Conservation (phyloP, 2,797 vertebrate species). For the Danio aesculapii region DNA sequence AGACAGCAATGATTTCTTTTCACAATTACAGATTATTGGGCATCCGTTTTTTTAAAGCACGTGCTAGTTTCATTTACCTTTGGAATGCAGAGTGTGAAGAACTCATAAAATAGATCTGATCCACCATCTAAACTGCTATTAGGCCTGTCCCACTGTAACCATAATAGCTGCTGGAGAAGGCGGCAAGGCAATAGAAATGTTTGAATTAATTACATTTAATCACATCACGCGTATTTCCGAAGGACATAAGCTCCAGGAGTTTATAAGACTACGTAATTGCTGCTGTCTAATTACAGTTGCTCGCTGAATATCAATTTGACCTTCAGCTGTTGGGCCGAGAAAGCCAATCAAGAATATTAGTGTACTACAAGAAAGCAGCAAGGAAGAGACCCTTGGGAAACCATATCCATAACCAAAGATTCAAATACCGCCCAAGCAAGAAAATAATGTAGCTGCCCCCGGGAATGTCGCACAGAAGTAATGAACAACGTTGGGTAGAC, state of each 20-base stretch:
- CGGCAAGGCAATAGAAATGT: slow-evolving; percentile 72
- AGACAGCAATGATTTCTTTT: slow-evolving; percentile 28
- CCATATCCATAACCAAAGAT: slow-evolving; percentile 84
- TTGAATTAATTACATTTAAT: slow-evolving; percentile 82
- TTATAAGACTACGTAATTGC: slow-evolving; percentile 82
- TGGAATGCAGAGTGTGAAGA: slow-evolving; percentile 8
- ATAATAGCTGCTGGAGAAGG: slow-evolving; percentile 55
- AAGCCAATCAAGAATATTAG: slow-evolving; percentile 90
- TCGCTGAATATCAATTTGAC: slow-evolving; percentile 91
- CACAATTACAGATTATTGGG: slow-evolving; percentile 36
- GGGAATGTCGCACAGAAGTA: slow-evolving; percentile 36
- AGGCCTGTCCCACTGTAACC: slow-evolving; percentile 52
- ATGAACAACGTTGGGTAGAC: neutral
- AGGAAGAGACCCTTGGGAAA: slow-evolving; percentile 88
- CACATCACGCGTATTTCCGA: slow-evolving; percentile 76
- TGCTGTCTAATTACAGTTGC: slow-evolving; percentile 86
- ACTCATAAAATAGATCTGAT: slow-evolving; percentile 40
- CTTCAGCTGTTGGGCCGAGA: slow-evolving; percentile 89
- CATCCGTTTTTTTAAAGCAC: neutral
- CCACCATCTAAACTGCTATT: slow-evolving; percentile 26
- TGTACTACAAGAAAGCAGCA: slow-evolving; percentile 83
- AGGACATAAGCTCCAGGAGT: slow-evolving; percentile 72
- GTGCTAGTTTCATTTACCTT: slow-evolving; percentile 31
- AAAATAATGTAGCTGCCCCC: slow-evolving; percentile 81
- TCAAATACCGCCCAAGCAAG: slow-evolving; percentile 73